Percentiles rank a stretch among this genome's conserved stretches.
phyloP scores from a whole-genome alignment of 2,797 vertebrate genomes.

The Gouania willdenowi region DNA sequence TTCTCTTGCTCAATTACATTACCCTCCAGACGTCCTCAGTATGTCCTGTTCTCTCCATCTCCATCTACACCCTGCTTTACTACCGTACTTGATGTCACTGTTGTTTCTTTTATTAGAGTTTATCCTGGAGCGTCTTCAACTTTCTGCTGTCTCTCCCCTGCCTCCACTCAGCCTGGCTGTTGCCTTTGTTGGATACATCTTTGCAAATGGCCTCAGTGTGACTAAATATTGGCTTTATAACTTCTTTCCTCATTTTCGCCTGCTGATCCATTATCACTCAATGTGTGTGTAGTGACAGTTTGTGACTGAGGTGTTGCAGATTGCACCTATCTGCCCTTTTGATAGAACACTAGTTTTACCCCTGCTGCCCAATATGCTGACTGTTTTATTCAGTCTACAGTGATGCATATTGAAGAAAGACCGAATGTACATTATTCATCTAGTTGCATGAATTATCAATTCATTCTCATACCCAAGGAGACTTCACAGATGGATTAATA shows the following conservation, averaged over 20 bases:
- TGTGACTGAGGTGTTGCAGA: slow-evolving; percentile 23
- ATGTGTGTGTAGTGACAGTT: slow-evolving; percentile 22
- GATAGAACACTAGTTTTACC: slow-evolving; percentile 12
- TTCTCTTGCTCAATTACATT: slow-evolving; percentile 40
- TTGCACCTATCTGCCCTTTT: slow-evolving; percentile 19
- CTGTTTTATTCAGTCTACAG: slow-evolving; percentile 3
- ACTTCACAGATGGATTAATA: slow-evolving; percentile 2
- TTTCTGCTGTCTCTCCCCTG: slow-evolving; percentile 3
- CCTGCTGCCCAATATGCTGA: not conserved
- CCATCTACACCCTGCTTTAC: slow-evolving; percentile 49
- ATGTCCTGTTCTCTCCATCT: slow-evolving; percentile 46
- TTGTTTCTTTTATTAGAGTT: slow-evolving; percentile 19
- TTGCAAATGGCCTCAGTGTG: slow-evolving; percentile 35
- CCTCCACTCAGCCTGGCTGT: slow-evolving; percentile 13
- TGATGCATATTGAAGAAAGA: not conserved
- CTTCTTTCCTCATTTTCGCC: slow-evolving; percentile 32
- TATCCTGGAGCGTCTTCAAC: slow-evolving; percentile 18
- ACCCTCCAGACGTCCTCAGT: slow-evolving; percentile 45
- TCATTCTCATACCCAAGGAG: slow-evolving; percentile 1
- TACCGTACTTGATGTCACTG: slow-evolving; percentile 28
- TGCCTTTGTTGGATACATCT: slow-evolving; percentile 41
- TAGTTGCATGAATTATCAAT: not conserved
- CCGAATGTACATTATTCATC: slow-evolving; percentile 6
- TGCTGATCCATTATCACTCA: slow-evolving; percentile 32
- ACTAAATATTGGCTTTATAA: slow-evolving; percentile 40